Base-by-base conservation (phyloP, 2,888 invertebrate species). In the Pedicia rivosa region DNA sequence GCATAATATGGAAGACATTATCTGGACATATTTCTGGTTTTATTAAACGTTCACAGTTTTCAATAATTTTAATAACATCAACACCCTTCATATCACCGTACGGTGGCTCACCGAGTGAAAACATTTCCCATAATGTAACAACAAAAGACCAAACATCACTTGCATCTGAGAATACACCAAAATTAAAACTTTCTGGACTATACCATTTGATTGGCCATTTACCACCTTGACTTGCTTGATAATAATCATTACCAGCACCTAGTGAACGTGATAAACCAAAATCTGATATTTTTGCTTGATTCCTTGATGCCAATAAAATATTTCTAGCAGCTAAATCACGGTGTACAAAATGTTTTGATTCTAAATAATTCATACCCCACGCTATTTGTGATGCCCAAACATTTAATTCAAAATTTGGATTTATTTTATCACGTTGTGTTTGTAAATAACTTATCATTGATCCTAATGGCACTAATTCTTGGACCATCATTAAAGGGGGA, bases 91-190 rank as follows among this genome's bases (percentile, higher is more conserved):
- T 71, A n/a, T 88, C 82, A 1, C 86, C 91, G 52, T 88, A 94
- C 0, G 94, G 94, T 48, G 83, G 80, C 46, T 77, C 70, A 1
- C 92, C 92, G 48, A 74, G 78, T 0, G 87, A 78, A 64, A 83
- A 91, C 86, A 94, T 91, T 65, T 94, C 94, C 92, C 92, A 94
- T 8, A 94, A 67, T 5, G 91, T 88, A 25, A 94, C 73, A 3
- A 91, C 94, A 59, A 81, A 94, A 53, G 91, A 88, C 94, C 94
- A 94, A 1, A 94, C 91, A 61, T 94, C 94, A 54, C 83, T 87
- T 39, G 86, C 82, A 62, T 88, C 83, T 26, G 91, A 87, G 64
- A 94, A 94, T 5, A 78, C 82, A 16, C 91, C 92, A 59, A 78
- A 88, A 63, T 88, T 88, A 53, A 83, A 90, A 4, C 90, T 84